These are phyloP conservation scores for Athalia circularis DNA, from an alignment of 2,888 invertebrate species.

Conservation along the genomic window DNA sequence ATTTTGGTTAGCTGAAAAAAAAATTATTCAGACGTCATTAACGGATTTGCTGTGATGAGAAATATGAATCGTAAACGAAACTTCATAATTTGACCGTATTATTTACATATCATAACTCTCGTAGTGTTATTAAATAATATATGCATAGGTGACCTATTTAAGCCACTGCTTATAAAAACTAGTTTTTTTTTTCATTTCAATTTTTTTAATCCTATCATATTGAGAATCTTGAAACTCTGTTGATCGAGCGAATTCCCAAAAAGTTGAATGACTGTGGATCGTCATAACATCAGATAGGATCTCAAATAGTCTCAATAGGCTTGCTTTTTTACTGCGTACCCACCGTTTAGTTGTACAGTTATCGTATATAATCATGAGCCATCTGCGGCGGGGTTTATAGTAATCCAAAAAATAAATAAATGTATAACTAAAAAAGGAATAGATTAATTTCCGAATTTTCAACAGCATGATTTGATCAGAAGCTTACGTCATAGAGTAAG, in stretches of 20 bases:
- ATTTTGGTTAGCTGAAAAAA: slow-evolving; percentile 51
- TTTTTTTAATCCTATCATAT: background rate
- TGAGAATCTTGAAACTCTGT: background rate
- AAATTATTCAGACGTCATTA: background rate
- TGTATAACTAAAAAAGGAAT: too few relatives aligned
- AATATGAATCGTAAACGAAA: background rate
- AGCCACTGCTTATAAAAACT: slow-evolving; percentile 1
- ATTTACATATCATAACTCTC: background rate
- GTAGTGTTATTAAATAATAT: slow-evolving; percentile 5
- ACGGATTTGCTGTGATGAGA: background rate
- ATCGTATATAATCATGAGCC: too few relatives aligned
- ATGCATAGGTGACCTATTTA: background rate
- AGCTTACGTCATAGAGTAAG: background rate
- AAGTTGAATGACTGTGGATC: background rate
- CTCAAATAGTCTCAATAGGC: background rate
- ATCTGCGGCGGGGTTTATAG: too few relatives aligned
- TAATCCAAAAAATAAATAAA: too few relatives aligned
- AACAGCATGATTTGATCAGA: too few relatives aligned
- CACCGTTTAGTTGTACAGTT: too few relatives aligned
- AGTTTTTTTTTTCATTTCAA: too few relatives aligned
- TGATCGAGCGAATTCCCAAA: slow-evolving; percentile 1
- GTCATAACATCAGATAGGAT: background rate
- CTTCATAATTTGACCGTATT: background rate
- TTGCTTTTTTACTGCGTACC: too few relatives aligned
- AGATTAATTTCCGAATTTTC: too few relatives aligned